These are phyloP conservation scores for Hoplodrina blanda DNA, from an alignment of 2,888 invertebrate species.

Conservation along the genomic window DNA sequence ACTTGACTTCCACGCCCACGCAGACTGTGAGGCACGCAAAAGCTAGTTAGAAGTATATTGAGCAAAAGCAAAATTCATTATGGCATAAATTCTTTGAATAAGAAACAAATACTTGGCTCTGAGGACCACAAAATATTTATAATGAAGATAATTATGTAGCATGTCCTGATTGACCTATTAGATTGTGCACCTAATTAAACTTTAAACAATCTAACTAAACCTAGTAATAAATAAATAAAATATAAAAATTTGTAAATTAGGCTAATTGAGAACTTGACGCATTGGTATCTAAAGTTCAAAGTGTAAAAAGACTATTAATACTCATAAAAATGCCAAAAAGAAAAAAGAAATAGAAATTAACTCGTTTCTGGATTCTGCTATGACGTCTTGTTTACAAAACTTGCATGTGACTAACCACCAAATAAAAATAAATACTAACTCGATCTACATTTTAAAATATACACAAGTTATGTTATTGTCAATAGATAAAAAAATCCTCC, in stretches of 20 bases:
- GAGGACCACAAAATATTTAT: not conserved
- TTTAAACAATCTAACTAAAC: not conserved
- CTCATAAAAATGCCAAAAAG: not conserved
- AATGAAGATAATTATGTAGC: too few relatives aligned
- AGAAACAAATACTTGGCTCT: not conserved
- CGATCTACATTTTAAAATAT: slow-evolving; percentile 21
- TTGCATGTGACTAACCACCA: slow-evolving; percentile 8
- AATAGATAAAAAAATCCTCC: not conserved
- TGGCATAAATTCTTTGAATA: not conserved
- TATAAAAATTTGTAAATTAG: too few relatives aligned
- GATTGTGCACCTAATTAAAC: too few relatives aligned
- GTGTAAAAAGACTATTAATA: not conserved
- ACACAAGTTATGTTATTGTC: not conserved
- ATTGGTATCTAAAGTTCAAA: not conserved
- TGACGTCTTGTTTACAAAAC: slow-evolving; percentile 17
- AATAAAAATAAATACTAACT: not conserved
- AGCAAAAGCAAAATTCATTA: too few relatives aligned
- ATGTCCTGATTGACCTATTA: too few relatives aligned
- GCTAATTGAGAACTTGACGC: too few relatives aligned
- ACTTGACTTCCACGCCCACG: too few relatives aligned
- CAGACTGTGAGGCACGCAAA: too few relatives aligned
- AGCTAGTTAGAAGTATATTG: not conserved
- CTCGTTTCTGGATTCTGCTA: slow-evolving; percentile 6
- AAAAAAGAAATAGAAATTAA: slow-evolving; percentile 1
- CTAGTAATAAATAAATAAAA: too few relatives aligned